These are phyloP conservation scores for Lithodes maja DNA, from an alignment of 2,888 invertebrate species.

Conservation along the genomic window DNA sequence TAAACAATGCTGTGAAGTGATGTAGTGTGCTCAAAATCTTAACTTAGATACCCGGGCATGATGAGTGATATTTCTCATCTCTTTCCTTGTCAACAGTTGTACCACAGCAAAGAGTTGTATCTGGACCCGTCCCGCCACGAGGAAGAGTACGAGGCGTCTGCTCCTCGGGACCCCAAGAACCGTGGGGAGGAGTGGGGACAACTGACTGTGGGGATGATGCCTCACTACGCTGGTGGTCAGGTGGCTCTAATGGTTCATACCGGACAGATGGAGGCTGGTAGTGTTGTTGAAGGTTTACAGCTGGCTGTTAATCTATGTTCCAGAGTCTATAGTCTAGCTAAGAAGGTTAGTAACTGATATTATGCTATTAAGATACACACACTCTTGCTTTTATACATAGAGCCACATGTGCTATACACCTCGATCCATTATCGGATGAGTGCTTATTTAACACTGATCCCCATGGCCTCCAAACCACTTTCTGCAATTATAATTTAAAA, in stretches of 20 bases:
- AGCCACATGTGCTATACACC: no score
- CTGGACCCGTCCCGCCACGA: conserved; percentile 43
- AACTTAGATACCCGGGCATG: no score
- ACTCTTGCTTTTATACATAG: no score
- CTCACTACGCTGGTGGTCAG: conserved; percentile 64
- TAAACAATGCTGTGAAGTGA: no score
- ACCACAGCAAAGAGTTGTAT: conserved; percentile 34
- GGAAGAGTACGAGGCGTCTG: conserved; percentile 19
- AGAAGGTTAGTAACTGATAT: conserved; percentile 66
- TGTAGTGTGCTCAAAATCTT: no score
- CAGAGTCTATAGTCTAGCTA: conserved; percentile 49
- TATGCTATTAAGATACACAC: no score
- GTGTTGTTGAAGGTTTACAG: conserved; percentile 53
- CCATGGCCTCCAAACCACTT: no score
- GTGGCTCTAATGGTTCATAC: conserved; percentile 58
- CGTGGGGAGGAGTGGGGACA: conserved; percentile 9
- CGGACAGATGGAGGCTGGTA: conserved; percentile 47
- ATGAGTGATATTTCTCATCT: no score
- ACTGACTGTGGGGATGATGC: conserved; percentile 67
- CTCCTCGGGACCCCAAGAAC: neutral
- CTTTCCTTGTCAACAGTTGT: no score
- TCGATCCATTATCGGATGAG: no score
- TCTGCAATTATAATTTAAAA: no score
- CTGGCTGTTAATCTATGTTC: conserved; percentile 58
- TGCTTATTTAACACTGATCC: no score